Conservation (phyloP, 2,888 invertebrate species). For the Halictus ligatus region DNA sequence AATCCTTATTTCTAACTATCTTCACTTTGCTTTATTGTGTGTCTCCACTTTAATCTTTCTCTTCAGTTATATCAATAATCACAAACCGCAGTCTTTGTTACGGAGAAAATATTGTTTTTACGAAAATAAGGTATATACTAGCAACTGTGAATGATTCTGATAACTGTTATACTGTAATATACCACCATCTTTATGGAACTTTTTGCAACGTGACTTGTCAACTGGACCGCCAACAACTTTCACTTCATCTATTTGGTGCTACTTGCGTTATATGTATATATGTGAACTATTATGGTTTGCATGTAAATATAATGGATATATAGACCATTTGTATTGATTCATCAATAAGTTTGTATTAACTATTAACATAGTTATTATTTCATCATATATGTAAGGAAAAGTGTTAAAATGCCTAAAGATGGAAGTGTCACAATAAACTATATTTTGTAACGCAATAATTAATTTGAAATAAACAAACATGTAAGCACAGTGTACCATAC, state of each 20-base stretch:
- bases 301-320: constrained; percentile 77
- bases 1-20: constrained; percentile 61
- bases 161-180: constrained; percentile 57
- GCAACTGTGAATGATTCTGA: constrained; percentile 22
- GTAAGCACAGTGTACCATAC: constrained; percentile 14
- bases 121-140: background rate
- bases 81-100: constrained; percentile 23
- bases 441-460: constrained; percentile 80
- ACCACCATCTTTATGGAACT: constrained; percentile 34
- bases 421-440: constrained; percentile 68
- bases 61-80: constrained; percentile 21
- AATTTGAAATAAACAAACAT: constrained; percentile 77
- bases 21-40: constrained; percentile 49
- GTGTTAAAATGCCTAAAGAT: constrained; percentile 47
- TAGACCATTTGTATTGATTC: constrained; percentile 63
- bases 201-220: constrained; percentile 46
- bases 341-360: constrained; percentile 66
- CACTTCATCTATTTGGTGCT: constrained; percentile 79
- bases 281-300: constrained; percentile 65
- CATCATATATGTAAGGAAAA: constrained; percentile 45
- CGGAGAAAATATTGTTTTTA: constrained; percentile 11
- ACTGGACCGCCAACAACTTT: constrained; percentile 51
- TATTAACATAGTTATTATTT: constrained; percentile 62
- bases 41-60: constrained; percentile 50
- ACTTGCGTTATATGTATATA: constrained; percentile 78